Evolutionary conservation across 2,113 vertebrate genomes (phyloP), one percentile per base, ranked within the genome.

Genomic region (Chauna torquata): DNA sequence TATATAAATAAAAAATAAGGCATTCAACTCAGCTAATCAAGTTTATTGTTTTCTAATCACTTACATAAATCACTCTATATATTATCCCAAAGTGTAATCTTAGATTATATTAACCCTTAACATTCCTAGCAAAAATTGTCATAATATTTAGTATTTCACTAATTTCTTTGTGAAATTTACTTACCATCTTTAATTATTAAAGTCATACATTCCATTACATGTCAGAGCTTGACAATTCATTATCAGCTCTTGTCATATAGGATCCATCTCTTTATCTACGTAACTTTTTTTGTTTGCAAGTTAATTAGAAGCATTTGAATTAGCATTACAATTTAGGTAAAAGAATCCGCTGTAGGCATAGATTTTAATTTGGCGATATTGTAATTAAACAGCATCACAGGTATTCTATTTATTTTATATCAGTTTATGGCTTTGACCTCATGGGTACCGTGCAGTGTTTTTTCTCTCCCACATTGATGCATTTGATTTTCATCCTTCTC

Each of bases 291-390:
- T 92, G 40, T 64, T 83, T 97, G 24, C 58, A 81, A 92, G 88
- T 92, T 95, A 94, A 95, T 97, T 95, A 96, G 94, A 91, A 90
- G 34, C 77, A 58, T 82, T 88, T 90, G 14, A 72, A 94, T 93
- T 79, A 85, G n/a, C 44, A 91, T 14, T 81, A 87, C 16, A 76
- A 61, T 85, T 94, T 80, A 91, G 42, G 19, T 87, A 72, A 94
- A 58, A 88, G 75, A 64, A 80, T 71, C 49, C 79, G 50, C 81
- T 92, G 49, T 75, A 78, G 49, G 44, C 55, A 40, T 57, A 87
- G 69, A 24, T 69, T 55, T 83, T 96, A 79, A 93, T 88, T 80
- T 85, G 74, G 70, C 80, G 45, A 1, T 80, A 28, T 91, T 75
- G 13, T 47, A 90, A 70, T 95, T 22, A 58, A 83, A 92, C 61